Evolutionary conservation across 2,797 vertebrate species (phyloP), one percentile per base, ranked within the genome.

Genomic region (Parotocinclus haroldoi): DNA sequence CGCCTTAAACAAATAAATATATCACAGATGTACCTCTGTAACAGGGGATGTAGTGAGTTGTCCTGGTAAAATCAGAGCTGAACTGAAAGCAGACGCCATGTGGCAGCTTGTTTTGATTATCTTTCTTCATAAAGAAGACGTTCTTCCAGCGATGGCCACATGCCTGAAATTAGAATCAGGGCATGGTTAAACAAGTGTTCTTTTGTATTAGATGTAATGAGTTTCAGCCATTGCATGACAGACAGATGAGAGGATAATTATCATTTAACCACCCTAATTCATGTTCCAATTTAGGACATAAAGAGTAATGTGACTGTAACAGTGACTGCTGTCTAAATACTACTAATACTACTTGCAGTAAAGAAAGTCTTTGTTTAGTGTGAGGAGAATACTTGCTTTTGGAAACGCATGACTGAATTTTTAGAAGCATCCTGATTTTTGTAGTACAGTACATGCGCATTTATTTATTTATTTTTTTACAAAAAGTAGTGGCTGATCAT

Each of bases 71-170:
- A 81, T 94, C 81, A 9, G 87, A 78, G 69, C 86, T 81, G 45
- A 94, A 78, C 58, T 76, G 85, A 83, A 93, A 98, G 83, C 96
- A 98, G 76, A 95, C 77, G 18, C 96, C 96, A 0, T 88, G 76
- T 0, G 96, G 96, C 36, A 96, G 87, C 75, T 96, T 96, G 81
- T 92, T 88, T 46, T 91, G 88, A 53, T 68, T 81, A 68, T 86
- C 91, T 65, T 49, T 85, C 37, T 70, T 80, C 4, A 90, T 76
- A 17, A 93, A 94, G 85, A 66, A 93, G 71, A 96, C 75, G 55
- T 99, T 99, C 87, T 98, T 99, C 96, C 96, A 99, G 49, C 94
- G 92, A 76, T 99, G 96, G 63, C 90, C 96, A 86, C 96, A 99
- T 18, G 93, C 93, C 96, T 99, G 58, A 44, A 10, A 78, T 45